phyloP scores from a whole-genome alignment of 2,113 vertebrate genomes.

The Microcebus tavaratra region DNA sequence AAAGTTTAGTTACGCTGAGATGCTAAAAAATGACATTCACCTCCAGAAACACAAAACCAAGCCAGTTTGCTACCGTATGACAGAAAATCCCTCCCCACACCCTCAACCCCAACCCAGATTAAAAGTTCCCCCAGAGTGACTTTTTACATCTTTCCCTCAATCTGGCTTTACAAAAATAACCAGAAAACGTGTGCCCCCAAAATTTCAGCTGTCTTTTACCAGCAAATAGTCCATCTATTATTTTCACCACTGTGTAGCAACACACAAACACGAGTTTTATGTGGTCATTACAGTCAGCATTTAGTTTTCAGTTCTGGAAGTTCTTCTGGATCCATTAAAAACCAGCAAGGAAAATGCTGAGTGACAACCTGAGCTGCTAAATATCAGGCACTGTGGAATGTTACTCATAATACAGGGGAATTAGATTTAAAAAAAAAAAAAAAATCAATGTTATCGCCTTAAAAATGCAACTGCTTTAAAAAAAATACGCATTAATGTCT shows the following conservation, averaged over 20 bases:
- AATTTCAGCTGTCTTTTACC: conserved; percentile 63
- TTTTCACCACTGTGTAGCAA: conserved; percentile 61
- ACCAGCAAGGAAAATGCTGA: conserved; percentile 67
- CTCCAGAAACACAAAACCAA: conserved; percentile 74
- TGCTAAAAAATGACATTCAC: conserved; percentile 66
- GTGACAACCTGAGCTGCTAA: conserved; percentile 60
- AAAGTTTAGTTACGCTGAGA: conserved; percentile 69
- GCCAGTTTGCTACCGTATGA: conserved; percentile 68
- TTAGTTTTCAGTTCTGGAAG: conserved; percentile 67
- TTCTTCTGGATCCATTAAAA: conserved; percentile 66
- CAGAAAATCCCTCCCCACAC: conserved; percentile 63
- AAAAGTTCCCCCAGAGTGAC: conserved; percentile 56
- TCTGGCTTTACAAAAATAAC: conserved; percentile 75
- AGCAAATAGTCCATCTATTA: conserved; percentile 63
- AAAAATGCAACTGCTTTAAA: conserved; percentile 22
- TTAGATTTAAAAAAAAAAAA: conserved; percentile 13
- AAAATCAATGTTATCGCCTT: conserved; percentile 23
- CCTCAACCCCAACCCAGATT: conserved; percentile 54
- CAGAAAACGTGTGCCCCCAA: conserved; percentile 69
- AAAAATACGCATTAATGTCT: conserved; percentile 51
- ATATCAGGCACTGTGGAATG: conserved; percentile 64
- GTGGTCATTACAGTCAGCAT: conserved; percentile 69
- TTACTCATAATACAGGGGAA: conserved; percentile 25
- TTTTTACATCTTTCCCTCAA: conserved; percentile 67
- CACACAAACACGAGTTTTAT: conserved; percentile 73